Evolutionary conservation across 2,113 vertebrate genomes (phyloP), one percentile per base, ranked within the genome.

Genomic region (Anoura caudifer): DNA sequence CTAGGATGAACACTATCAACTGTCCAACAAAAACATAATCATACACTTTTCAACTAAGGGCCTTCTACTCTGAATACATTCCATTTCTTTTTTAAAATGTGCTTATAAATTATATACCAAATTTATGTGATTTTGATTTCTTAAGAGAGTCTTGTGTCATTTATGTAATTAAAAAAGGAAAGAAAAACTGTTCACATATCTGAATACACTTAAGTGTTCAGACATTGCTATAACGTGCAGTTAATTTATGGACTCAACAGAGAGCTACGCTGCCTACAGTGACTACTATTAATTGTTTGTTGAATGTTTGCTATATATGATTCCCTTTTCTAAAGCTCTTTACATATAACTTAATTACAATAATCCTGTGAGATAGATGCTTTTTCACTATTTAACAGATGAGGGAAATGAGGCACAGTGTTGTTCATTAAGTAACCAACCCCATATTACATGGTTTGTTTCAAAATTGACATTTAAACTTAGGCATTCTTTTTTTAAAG

Each of bases 251-350:
- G 33, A 26, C 7, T 54, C 26, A 92, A 20, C 15, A 61, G 41
- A 92, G 33, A 72, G 2, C 43, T 65, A 56, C 5, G 20, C 77
- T 91, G 72, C 38, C 73, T 92, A 54, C 7, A 91, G 28, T 56
- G 33, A 91, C 43, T 65, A 47, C n/a, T 67, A 5, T 36, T 59
- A 43, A 14, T 63, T 82, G 43, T 59, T 73, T 73, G 77, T 54
- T 90, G 54, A 79, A 61, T 96, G 73, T 97, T 91, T 93, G 50
- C 43, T 73, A 2, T 79, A n/a, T 2, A 45, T 10, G 31, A 67
- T 47, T 69, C 67, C 43, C 28, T 73, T 47, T 89, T 92, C 73
- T 95, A 70, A 70, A 97, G 50, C 33, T 88, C 15, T 88, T 80
- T 88, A 59, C 33, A 73, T 7, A 20, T 96, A 76, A 69, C 20